These are phyloP conservation scores for Sternotherus odoratus DNA, from an alignment of 2,797 vertebrate species.

Conservation along the genomic window DNA sequence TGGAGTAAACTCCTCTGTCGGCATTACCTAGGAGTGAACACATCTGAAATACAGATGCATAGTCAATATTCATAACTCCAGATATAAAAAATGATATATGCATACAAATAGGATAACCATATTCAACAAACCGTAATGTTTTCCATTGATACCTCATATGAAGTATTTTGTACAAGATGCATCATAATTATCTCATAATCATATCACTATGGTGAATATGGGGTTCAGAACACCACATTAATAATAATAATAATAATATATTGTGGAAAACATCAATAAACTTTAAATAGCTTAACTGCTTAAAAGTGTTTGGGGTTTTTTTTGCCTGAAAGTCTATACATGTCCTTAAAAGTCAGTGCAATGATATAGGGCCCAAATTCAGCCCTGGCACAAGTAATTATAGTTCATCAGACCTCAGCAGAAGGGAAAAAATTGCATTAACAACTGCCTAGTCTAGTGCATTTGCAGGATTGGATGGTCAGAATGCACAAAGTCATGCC, in stretches of 20 bases:
- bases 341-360: not conserved
- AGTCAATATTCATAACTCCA: too few species aligned
- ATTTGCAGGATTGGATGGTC: not conserved
- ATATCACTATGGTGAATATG: too few species aligned
- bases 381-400: not conserved
- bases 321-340: not conserved
- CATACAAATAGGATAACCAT: too few species aligned
- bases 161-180: too few species aligned
- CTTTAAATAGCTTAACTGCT: accelerated
- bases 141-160: too few species aligned
- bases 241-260: not conserved
- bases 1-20: too few species aligned
- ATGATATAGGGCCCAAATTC: not conserved
- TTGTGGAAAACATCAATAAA: not conserved
- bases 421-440: not conserved
- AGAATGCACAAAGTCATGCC: not conserved
- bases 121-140: too few species aligned
- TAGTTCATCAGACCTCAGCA: not conserved
- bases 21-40: too few species aligned
- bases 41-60: too few species aligned
- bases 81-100: too few species aligned
- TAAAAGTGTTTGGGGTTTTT: not conserved
- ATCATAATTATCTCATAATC: too few species aligned
- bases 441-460: not conserved
- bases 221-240: too few species aligned